Base-by-base conservation (phyloP, 64 coral and sea anemone genomes). In the Porites lutea region DNA sequence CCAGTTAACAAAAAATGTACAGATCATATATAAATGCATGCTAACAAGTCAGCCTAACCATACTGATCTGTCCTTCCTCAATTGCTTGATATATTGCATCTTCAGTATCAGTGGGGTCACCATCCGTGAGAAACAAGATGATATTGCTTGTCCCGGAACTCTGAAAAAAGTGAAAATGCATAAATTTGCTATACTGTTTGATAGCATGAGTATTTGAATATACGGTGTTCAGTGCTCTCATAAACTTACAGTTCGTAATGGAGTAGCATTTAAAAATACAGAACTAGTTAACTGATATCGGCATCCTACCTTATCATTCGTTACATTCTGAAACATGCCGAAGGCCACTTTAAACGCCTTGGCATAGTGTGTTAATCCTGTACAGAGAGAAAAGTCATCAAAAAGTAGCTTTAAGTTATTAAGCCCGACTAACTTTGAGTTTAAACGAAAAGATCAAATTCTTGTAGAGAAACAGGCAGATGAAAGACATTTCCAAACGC, bases 61-160 rank as follows among this genome's bases (percentile, higher is more conserved):
- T 68, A 7, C 16, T 50, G 19, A 47, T 0, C 45, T 84, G 81
- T 13, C 81, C 81, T 22, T 68, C 59, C 18, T 27, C 61, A 2
- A 84, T 84, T 65, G 43, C 81, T 84, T 65, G 43, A 20, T 84
- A 68, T 21, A 84, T 84, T 6, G 18, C 62, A 3, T 18, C 63
- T 51, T 84, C 81, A 13, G 63, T 10, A 22, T 84, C 81, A 68
- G 44, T 68, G 52, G 81, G 81, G 69, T 69, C 43, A 21, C 81
- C 81, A 67, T 84, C 81, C 46, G 81, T 84, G 13, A 84, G 63
- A 68, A 84, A 84, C 81, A 84, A 84, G 45, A 84, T 68, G 18
- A 84, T 84, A n/a, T 69, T 84, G 2, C 61, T 67, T 65, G 43
- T 51, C 4, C 45, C 63, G 52, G 62, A 84, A 13, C 46, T 65